A percentile compares a stretch with the other conserved stretches of the same genome.
Conservation (phyloP, 2,113 vertebrate species). For the Physeter macrocephalus region DNA sequence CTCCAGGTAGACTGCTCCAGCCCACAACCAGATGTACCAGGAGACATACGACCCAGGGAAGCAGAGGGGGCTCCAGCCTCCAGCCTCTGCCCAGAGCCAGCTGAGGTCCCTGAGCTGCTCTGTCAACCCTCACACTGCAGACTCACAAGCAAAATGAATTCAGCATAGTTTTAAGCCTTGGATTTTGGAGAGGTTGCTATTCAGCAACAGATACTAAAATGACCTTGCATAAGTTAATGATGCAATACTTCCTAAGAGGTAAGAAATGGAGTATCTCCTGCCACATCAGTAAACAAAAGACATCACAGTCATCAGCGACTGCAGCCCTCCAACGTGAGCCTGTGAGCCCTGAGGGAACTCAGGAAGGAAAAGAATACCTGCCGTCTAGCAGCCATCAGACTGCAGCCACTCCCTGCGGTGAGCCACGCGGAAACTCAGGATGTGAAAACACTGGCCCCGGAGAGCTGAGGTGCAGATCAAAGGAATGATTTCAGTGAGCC, state of each 20-base stretch:
- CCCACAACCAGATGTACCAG: not conserved
- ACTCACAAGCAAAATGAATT: not conserved
- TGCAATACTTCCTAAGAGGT: not conserved
- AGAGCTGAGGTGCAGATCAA: fast-evolving
- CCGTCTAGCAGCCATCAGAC: too few species aligned
- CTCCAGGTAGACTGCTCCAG: not conserved
- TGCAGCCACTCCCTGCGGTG: too few species aligned
- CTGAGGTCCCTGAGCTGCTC: not conserved
- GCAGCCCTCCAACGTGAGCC: too few species aligned
- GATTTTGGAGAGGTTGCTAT: not conserved
- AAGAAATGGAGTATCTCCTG: too few species aligned
- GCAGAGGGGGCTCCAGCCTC: too few species aligned
- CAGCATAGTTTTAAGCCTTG: not conserved
- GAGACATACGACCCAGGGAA: not conserved
- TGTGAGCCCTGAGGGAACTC: too few species aligned
- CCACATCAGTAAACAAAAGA: too few species aligned
- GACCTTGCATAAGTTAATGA: not conserved
- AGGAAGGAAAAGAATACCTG: too few species aligned
- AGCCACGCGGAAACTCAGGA: too few species aligned
- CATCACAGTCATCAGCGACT: too few species aligned
- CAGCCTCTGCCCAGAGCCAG: not conserved
- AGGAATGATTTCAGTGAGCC: too few species aligned
- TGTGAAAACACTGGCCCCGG: too few species aligned
- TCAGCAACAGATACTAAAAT: not conserved
- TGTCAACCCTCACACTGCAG: not conserved